Evolutionary conservation across 2,888 invertebrate species (phyloP), one percentile per base, ranked within the genome.

Genomic region (Drosophila paracracens): DNA sequence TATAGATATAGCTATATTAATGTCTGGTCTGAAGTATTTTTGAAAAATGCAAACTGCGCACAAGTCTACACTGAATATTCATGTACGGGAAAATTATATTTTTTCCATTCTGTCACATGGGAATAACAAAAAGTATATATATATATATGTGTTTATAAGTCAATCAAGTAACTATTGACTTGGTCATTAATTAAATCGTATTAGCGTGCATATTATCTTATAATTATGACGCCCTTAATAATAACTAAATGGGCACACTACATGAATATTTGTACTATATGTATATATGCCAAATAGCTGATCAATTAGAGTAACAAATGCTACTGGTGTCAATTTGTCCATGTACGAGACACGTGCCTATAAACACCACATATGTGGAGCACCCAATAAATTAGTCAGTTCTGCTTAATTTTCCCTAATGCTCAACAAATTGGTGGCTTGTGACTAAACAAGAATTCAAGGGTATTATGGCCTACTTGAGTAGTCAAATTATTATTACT

Each of bases 141-240:
- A 4, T n/a, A 21, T 29, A 10, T 50, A 16, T 16, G 4, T 5
- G 29, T 40, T 11, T 25, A 67, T 60, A 50, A 58, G 61, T 80
- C 70, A 72, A 82, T 75, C 71, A 65, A 52, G 31, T 8, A 59
- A 60, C 70, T 64, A 79, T 82, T 69, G 75, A 65, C 81, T 54
- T 50, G 61, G 52, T 58, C 82, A 84, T 85, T 73, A 74, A 83
- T 85, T 81, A 77, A 69, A 75, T 53, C 74, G 51, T 43, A 67
- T 65, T 76, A 69, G 59, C 71, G 71, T 82, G 72, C 72, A 75
- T 81, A 79, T 72, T 67, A 57, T 67, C 46, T 53, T 50, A 70
- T 77, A 79, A 88, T 88, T 82, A 79, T 82, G 66, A 77, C 83
- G 70, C 78, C 69, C 62, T 56, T 63, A 68, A 70, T 70, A 68